Conservation (phyloP, 1,140 invertebrate genomes). For the Neoseiulus cucumeris region DNA sequence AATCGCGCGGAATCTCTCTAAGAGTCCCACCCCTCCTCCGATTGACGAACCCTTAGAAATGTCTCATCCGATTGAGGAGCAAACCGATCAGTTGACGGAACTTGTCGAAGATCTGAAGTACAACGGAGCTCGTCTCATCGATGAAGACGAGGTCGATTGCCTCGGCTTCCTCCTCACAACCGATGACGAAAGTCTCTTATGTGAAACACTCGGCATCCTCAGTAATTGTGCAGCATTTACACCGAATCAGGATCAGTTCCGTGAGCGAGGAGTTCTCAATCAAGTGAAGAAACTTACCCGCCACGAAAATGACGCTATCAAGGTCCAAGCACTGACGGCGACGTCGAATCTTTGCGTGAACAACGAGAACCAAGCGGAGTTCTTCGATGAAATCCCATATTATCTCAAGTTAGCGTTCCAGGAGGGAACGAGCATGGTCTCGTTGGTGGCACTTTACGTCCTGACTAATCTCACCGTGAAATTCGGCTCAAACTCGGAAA, state of each 20-base stretch:
- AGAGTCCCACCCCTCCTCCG: not conserved
- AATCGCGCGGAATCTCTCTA: not conserved
- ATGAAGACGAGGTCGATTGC: not conserved
- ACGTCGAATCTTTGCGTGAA: slow-evolving; percentile 3
- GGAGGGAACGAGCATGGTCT: not conserved
- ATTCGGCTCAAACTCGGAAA: not conserved
- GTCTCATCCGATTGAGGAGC: not conserved
- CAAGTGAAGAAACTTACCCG: not conserved
- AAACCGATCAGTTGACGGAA: not conserved
- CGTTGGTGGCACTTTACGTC: not conserved
- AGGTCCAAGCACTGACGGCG: not conserved
- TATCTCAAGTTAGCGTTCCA: not conserved
- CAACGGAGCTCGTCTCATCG: slow-evolving; percentile 7
- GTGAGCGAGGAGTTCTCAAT: not conserved
- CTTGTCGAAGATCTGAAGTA: slow-evolving; percentile 10
- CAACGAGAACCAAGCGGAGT: slow-evolving; percentile 1
- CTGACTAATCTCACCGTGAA: slow-evolving; percentile 1
- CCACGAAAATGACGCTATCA: slow-evolving; percentile 4
- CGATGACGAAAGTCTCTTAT: not conserved
- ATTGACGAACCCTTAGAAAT: not conserved
- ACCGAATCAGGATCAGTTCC: not conserved
- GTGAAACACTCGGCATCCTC: not conserved
- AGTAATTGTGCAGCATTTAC: not conserved
- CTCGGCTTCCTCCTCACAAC: slow-evolving; percentile 5
- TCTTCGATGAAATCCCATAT: not conserved